Percentiles rank a stretch among this genome's conserved stretches.
phyloP scores from a whole-genome alignment of 2,113 vertebrate species.

The Melanerpes formicivorus region DNA sequence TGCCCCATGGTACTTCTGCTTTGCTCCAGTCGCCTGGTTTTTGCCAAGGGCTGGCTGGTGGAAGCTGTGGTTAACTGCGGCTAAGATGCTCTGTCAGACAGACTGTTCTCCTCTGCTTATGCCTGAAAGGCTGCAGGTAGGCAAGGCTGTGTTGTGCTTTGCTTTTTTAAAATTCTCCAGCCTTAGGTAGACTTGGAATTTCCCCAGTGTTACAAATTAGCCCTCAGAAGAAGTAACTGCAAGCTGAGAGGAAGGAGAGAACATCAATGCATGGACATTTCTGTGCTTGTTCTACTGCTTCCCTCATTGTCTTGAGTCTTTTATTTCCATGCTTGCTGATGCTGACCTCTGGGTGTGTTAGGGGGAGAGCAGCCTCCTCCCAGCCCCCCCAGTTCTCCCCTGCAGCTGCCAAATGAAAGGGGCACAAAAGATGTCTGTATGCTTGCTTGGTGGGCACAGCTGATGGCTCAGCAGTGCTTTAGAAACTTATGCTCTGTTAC shows the following conservation, averaged over 20 bases:
- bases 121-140: not conserved
- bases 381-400: not conserved
- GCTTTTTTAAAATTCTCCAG: not conserved
- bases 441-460: not conserved
- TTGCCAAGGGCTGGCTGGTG: not conserved
- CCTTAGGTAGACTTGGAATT: not conserved
- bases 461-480: not conserved
- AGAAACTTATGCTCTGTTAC: not conserved
- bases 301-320: not conserved
- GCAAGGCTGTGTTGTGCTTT: not conserved
- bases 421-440: constrained; percentile 50
- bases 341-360: not conserved
- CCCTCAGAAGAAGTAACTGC: not conserved
- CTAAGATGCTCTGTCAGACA: not conserved
- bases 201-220: not conserved
- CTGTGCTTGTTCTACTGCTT: not conserved
- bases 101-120: not conserved
- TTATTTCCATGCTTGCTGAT: not conserved
- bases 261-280: not conserved
- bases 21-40: not conserved
- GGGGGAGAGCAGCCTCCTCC: not conserved
- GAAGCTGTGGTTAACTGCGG: not conserved
- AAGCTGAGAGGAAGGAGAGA: not conserved
- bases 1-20: not conserved
- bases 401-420: constrained; percentile 36